A percentile compares a stretch with the other conserved stretches of the same genome.
Evolutionary conservation across 1,140 invertebrate species (phyloP).

Genomic region (Drosophila lacertosa): DNA sequence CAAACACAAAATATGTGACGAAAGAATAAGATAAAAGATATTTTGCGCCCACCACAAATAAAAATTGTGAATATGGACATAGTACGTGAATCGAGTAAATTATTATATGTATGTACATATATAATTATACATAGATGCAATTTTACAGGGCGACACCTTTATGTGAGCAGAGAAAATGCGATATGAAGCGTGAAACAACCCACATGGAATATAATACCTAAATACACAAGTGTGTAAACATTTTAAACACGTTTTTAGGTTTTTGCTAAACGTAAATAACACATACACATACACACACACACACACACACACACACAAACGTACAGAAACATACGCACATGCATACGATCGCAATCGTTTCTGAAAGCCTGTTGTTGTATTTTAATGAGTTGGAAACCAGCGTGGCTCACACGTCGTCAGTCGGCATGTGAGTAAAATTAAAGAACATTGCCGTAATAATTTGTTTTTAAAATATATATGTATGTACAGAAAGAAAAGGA

Average conservation of each 20-base stretch:
- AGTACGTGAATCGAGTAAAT: background rate
- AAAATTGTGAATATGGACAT: constrained; percentile 6
- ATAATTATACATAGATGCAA: background rate
- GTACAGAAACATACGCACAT: too few relatives aligned
- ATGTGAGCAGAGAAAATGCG: constrained; percentile 28
- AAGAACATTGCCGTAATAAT: constrained; percentile 79
- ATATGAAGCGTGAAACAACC: constrained; percentile 70
- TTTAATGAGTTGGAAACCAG: constrained; percentile 59
- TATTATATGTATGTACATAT: background rate
- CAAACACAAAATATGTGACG: background rate
- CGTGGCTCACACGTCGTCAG: constrained; percentile 57
- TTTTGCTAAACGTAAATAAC: constrained; percentile 37
- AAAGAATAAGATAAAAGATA: too few relatives aligned
- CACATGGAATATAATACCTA: constrained; percentile 58
- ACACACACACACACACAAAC: background rate
- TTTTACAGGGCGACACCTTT: constrained; percentile 13
- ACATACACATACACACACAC: constrained; percentile 23
- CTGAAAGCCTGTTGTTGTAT: constrained; percentile 45
- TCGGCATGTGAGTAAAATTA: constrained; percentile 62
- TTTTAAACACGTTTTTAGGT: constrained; percentile 71
- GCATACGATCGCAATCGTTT: constrained; percentile 3
- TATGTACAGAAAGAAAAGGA: constrained; percentile 17
- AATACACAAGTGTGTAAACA: constrained; percentile 46
- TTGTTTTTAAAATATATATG: constrained; percentile 57
- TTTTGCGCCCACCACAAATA: too few relatives aligned